phyloP scores from a whole-genome alignment of 1,140 invertebrate genomes.

The Drosophila triauraria region DNA sequence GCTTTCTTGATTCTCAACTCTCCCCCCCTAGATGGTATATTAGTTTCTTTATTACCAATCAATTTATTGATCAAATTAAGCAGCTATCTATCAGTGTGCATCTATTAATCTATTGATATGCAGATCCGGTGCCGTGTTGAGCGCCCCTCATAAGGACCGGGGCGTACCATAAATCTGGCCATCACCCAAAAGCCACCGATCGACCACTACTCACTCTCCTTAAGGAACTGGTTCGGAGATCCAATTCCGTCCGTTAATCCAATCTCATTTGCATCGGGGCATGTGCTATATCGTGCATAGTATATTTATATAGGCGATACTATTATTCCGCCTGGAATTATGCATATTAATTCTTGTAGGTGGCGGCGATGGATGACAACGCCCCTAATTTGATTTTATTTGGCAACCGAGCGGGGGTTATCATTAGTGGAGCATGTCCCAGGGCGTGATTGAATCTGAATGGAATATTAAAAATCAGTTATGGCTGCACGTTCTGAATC shows the following conservation, averaged over 20 bases:
- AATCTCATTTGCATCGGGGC: slow-evolving; percentile 37
- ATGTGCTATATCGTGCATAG: slow-evolving; percentile 27
- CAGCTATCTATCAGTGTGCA: slow-evolving; percentile 41
- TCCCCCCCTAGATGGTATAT: slow-evolving; percentile 4
- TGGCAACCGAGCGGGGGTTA: slow-evolving; percentile 12
- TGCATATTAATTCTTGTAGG: slow-evolving; percentile 42
- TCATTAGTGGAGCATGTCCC: slow-evolving; percentile 43
- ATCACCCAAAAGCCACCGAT: slow-evolving; percentile 3
- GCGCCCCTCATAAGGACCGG: slow-evolving; percentile 22
- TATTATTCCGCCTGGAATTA: slow-evolving; percentile 21
- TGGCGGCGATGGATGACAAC: slow-evolving; percentile 39
- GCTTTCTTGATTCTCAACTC: slow-evolving; percentile 1
- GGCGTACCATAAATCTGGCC: slow-evolving; percentile 33
- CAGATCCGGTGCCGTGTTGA: slow-evolving; percentile 18
- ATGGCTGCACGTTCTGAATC: slow-evolving; percentile 46
- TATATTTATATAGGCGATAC: not conserved
- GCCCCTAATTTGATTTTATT: slow-evolving; percentile 33
- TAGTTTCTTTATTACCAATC: not conserved
- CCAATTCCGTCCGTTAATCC: slow-evolving; percentile 33
- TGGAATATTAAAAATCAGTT: slow-evolving; percentile 50
- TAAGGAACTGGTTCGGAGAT: slow-evolving; percentile 23
- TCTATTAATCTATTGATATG: slow-evolving; percentile 45
- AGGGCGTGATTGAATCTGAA: slow-evolving; percentile 51
- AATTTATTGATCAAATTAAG: slow-evolving; percentile 41
- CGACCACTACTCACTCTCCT: slow-evolving; percentile 2